phyloP scores from a whole-genome alignment of 2,888 invertebrate genomes.

The Melieria crassipennis region DNA sequence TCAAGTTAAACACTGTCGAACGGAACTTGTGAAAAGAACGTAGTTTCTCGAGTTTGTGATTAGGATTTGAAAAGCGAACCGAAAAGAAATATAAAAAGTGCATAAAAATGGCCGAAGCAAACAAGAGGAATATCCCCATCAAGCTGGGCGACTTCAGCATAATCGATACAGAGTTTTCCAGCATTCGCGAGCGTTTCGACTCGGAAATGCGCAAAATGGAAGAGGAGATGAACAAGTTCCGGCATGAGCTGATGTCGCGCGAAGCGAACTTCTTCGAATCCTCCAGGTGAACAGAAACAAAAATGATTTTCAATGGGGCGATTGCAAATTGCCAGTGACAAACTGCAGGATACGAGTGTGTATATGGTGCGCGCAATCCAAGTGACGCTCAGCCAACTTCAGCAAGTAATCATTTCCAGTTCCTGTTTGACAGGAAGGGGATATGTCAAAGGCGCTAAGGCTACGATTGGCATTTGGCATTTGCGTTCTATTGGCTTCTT shows the following conservation, averaged over 20 bases:
- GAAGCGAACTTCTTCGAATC: slow-evolving; percentile 93
- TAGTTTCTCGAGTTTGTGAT: slow-evolving; percentile 8
- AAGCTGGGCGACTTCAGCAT: slow-evolving; percentile 94
- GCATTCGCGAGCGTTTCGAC: slow-evolving; percentile 94
- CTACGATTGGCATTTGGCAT: too few relatives aligned
- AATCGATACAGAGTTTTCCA: slow-evolving; percentile 95
- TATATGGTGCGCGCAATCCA: too few relatives aligned
- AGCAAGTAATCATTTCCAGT: too few relatives aligned
- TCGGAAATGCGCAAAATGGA: slow-evolving; percentile 99
- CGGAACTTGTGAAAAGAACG: not conserved
- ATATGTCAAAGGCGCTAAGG: too few relatives aligned
- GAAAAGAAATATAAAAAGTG: slow-evolving; percentile 26
- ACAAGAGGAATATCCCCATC: slow-evolving; percentile 91
- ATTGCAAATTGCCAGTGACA: too few relatives aligned
- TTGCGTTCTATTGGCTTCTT: too few relatives aligned
- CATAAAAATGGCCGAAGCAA: slow-evolving; percentile 80
- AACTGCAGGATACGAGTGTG: too few relatives aligned
- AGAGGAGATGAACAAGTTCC: slow-evolving; percentile 96
- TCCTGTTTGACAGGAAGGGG: too few relatives aligned
- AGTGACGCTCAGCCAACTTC: too few relatives aligned
- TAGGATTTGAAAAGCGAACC: slow-evolving; percentile 3
- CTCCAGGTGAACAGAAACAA: slow-evolving; percentile 74
- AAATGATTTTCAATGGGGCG: not conserved
- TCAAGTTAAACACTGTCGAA: slow-evolving; percentile 22
- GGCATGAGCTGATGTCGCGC: slow-evolving; percentile 91